These are phyloP conservation scores for Pelmatolapia mariae DNA, from an alignment of 2,113 vertebrate genomes.

Conservation along the genomic window DNA sequence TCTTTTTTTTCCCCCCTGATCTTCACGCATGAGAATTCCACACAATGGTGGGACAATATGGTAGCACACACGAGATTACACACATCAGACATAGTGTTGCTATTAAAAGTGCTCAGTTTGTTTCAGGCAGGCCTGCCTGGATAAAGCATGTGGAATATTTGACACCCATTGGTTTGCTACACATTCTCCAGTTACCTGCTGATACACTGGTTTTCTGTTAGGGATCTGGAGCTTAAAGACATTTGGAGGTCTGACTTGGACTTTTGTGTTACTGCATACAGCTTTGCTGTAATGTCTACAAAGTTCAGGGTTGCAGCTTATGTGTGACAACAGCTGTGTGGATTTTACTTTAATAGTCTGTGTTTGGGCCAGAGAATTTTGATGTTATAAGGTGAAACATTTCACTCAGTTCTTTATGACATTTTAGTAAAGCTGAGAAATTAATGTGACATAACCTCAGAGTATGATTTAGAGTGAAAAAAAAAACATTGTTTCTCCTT, in stretches of 20 bases:
- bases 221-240: neutral
- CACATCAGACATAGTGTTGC: neutral
- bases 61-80: rapidly evolving
- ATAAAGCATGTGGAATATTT: neutral
- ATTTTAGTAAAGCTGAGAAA: neutral
- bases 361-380: neutral
- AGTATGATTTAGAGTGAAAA: slow-evolving; percentile 30
- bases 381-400: neutral
- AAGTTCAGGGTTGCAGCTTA: neutral
- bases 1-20: rapidly evolving
- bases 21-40: neutral
- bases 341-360: neutral
- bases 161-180: neutral
- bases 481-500: neutral
- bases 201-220: neutral
- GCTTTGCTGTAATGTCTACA: neutral
- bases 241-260: neutral
- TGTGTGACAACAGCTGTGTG: neutral
- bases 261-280: neutral
- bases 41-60: neutral
- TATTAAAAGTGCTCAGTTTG: neutral
- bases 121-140: neutral
- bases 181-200: neutral
- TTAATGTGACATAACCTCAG: slow-evolving; percentile 12
- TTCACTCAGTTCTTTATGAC: neutral